Conservation (phyloP, 2,113 vertebrate genomes). For the Gallinago paraguaiae region DNA sequence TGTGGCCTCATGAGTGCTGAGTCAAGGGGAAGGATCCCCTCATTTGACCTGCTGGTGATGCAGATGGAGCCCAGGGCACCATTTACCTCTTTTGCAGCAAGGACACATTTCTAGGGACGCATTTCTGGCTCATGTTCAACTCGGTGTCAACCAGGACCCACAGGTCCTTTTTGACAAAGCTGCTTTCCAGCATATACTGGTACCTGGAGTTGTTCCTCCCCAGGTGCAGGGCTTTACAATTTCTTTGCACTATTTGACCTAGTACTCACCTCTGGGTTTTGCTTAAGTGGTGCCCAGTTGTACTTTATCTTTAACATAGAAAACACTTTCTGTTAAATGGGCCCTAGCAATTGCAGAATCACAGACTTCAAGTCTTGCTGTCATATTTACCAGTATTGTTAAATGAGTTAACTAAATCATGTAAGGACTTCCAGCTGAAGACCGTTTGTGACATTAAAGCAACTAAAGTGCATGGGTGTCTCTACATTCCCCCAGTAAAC, state of each 20-base stretch:
- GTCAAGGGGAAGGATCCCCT: background rate
- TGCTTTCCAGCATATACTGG: background rate
- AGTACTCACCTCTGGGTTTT: background rate
- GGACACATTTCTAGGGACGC: background rate
- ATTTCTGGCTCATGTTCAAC: background rate
- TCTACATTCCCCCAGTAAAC: background rate
- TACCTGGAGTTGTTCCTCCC: background rate
- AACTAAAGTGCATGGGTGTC: background rate
- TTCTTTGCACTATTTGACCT: background rate
- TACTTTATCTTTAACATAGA: background rate
- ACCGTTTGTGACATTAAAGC: background rate
- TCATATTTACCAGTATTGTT: background rate
- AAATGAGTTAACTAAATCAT: background rate
- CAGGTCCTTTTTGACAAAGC: background rate
- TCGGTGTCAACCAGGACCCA: background rate
- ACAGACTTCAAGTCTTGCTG: background rate
- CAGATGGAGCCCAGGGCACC: background rate
- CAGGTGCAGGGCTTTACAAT: background rate
- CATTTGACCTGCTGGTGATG: background rate
- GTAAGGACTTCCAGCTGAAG: background rate
- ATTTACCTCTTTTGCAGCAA: background rate
- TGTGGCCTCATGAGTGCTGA: background rate
- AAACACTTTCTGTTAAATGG: background rate
- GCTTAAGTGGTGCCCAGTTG: background rate
- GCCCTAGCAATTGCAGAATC: background rate